Evolutionary conservation across 1,140 invertebrate genomes (phyloP), one percentile per base, ranked within the genome.

Genomic region (Scylla paramamosain): DNA sequence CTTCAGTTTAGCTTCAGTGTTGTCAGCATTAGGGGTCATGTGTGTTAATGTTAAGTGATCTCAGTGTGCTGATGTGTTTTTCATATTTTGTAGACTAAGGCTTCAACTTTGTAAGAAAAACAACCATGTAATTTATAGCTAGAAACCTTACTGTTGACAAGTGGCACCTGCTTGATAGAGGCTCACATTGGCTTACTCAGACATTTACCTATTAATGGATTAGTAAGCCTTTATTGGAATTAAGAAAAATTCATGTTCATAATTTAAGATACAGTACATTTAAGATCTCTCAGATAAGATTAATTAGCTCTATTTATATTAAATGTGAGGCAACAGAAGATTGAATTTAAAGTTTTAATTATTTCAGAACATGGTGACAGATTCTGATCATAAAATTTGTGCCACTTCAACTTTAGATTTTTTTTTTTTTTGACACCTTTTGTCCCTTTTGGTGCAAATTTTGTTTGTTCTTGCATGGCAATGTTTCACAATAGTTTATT

Each of bases 1-100:
- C 67, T 31, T 91, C 93, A 84, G 93, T 91, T 45, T 39, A 91
- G 46, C n/a, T 94, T 48, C 93, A 90, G 93, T 90, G 82, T 83
- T 94, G 46, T 84, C 77, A 83, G 82, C 87, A 67, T 45, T 84
- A 94, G 88, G 93, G 93, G 89, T 94, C 93, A 94, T 94, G 14
- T 94, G 67, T 94, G 89, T 94, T 94, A 91, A 82, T 91, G 89
- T 91, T 94, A 94, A 94, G 93, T 91, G 93, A 94, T 94, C 93
- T 94, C 93, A 94, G 39, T 94, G 89, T 94, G 88, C 89, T 91
- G 88, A 91, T 84, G 67, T 91, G 93, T 89, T 90, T 83, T 94
- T 94, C 88, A 91, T 94, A 94, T 94, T 94, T 94, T 94, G 29
- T 94, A 94, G 93, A n/a, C 83, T 31, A 84, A 94, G 77, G 87